A percentile compares a stretch with the other conserved stretches of the same genome.
Evolutionary conservation across 2,113 vertebrate species (phyloP).

Genomic region (Oncorhynchus kisutch): DNA sequence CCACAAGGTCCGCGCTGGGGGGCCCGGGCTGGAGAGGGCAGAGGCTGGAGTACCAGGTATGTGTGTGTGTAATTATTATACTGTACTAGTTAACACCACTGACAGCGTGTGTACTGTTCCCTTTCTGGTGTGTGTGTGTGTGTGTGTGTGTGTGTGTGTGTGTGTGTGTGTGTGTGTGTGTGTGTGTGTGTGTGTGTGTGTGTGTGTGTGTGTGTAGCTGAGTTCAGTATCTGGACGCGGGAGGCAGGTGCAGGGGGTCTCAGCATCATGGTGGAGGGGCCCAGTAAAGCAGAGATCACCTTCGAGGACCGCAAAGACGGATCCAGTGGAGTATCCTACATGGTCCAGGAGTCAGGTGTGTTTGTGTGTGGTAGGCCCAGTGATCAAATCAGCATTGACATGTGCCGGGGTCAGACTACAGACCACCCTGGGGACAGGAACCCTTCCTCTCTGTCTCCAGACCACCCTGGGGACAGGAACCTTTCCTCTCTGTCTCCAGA

Average conservation of each 20-base stretch:
- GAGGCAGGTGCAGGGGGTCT: slow-evolving; percentile 92
- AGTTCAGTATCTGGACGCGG: slow-evolving; percentile 94
- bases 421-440: no score
- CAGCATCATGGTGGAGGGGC: slow-evolving; percentile 91
- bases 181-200: no score
- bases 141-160: no score
- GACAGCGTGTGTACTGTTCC: background rate
- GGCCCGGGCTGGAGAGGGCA: slow-evolving; percentile 86
- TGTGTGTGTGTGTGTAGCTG: slow-evolving; percentile 64
- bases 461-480: no score
- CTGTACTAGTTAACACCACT: no score
- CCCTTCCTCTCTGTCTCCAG: no score
- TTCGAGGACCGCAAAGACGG: slow-evolving; percentile 95
- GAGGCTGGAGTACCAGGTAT: slow-evolving; percentile 89
- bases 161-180: background rate
- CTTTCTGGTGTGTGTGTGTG: no score
- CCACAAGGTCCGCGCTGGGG: slow-evolving; percentile 88
- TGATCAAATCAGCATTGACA: no score
- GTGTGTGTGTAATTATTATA: background rate
- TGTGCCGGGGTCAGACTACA: no score
- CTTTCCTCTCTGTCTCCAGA: no score
- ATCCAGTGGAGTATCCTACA: slow-evolving; percentile 90
- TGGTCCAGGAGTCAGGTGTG: slow-evolving; percentile 92
- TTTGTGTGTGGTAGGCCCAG: background rate
- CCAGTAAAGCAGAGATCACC: slow-evolving; percentile 92